Conservation (phyloP, 1,140 invertebrate species). For the Platyscapa corneri region DNA sequence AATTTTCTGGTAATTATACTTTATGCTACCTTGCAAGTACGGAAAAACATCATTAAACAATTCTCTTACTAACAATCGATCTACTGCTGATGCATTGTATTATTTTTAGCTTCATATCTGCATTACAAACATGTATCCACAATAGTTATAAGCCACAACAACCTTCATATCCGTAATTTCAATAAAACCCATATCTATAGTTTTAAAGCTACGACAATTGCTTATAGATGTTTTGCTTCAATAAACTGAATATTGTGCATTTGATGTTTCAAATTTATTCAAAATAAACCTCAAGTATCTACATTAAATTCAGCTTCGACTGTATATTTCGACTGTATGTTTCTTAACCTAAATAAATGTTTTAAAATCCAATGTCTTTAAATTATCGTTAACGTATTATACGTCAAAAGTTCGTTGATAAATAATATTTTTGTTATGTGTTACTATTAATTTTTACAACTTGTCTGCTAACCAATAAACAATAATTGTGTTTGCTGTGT, state of each 20-base stretch:
- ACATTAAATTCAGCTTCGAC: neutral
- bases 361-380: neutral
- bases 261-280: neutral
- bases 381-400: neutral
- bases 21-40: neutral
- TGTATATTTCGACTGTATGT: conserved; percentile 20
- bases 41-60: neutral
- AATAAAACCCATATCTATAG: neutral
- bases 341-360: conserved; percentile 25
- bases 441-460: neutral
- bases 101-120: neutral
- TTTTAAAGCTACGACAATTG: neutral
- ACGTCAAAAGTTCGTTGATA: neutral
- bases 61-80: neutral
- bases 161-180: neutral
- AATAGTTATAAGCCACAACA: neutral
- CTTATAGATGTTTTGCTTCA: conserved; percentile 15
- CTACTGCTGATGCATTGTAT: neutral
- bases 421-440: neutral
- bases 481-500: neutral
- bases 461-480: too few species aligned
- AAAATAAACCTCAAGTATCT: neutral
- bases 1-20: neutral
- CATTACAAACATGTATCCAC: neutral
- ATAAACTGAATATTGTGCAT: neutral